These are phyloP conservation scores for Morpho helenor DNA, from an alignment of 2,888 invertebrate species.

Conservation along the genomic window DNA sequence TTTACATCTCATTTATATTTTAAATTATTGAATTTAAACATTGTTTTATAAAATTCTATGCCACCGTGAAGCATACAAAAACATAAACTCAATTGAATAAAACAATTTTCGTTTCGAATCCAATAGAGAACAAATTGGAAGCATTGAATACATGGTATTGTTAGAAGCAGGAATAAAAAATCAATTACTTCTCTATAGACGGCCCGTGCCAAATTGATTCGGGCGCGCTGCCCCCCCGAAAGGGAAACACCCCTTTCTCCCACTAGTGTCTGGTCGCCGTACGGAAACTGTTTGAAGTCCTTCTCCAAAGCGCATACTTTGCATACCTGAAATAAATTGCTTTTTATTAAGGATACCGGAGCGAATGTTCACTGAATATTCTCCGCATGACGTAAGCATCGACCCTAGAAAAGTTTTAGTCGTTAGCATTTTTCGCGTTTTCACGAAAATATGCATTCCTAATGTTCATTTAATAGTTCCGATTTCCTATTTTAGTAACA, in stretches of 20 bases:
- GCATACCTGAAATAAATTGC: constrained; percentile 49
- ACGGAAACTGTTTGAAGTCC: constrained; percentile 80
- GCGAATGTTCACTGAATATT: constrained; percentile 1
- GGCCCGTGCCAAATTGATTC: constrained; percentile 82
- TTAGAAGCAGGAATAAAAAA: constrained; percentile 36
- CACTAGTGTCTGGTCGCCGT: constrained; percentile 83
- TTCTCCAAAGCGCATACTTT: constrained; percentile 74
- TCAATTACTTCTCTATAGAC: constrained; percentile 66
- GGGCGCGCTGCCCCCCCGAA: constrained; percentile 86
- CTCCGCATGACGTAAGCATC: constrained; percentile 2
- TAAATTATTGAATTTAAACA: too few species aligned
- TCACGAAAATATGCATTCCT: neutral
- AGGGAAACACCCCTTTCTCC: constrained; percentile 86
- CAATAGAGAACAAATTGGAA: constrained; percentile 17
- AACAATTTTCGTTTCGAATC: constrained; percentile 7
- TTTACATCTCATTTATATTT: too few species aligned
- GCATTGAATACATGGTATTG: constrained; percentile 19
- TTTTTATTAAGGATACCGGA: constrained; percentile 9
- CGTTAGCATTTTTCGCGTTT: neutral
- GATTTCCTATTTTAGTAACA: neutral
- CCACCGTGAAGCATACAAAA: neutral
- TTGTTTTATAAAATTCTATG: too few species aligned
- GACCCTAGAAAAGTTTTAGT: neutral
- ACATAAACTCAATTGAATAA: neutral
- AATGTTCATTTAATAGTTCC: neutral